Evolutionary conservation across 2,113 vertebrate species (phyloP).

Genomic region (Narcine bancroftii): DNA sequence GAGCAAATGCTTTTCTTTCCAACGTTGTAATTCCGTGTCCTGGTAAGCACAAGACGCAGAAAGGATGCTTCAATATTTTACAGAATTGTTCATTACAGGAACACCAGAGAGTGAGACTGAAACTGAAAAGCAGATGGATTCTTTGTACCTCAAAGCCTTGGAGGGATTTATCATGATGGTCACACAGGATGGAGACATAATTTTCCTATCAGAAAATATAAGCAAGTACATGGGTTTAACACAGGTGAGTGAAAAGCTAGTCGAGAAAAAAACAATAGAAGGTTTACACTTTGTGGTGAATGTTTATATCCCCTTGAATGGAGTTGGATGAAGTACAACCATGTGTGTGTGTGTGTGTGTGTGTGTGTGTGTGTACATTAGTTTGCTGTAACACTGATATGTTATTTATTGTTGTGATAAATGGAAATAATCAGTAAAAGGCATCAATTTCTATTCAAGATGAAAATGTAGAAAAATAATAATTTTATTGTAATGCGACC

Average conservation of each 20-base stretch:
- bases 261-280: background rate
- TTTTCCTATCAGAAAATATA: constrained; percentile 87
- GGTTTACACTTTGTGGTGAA: background rate
- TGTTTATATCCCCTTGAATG: background rate
- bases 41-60: background rate
- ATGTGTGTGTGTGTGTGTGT: no score
- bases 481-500: background rate
- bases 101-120: constrained; percentile 49
- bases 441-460: background rate
- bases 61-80: background rate
- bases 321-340: background rate
- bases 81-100: constrained; percentile 1
- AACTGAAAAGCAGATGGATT: constrained; percentile 58
- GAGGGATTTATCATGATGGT: constrained; percentile 86
- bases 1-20: background rate
- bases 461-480: background rate
- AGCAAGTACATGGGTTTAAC: constrained; percentile 86
- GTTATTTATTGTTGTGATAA: background rate
- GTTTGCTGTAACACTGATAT: background rate
- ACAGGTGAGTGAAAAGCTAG: constrained; percentile 61
- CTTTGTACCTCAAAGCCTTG: constrained; percentile 73
- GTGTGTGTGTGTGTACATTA: background rate
- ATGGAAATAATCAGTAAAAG: background rate
- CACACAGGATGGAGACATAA: constrained; percentile 83
- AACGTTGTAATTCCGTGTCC: background rate